These are phyloP conservation scores for Dendrolimus pini DNA, from an alignment of 2,888 invertebrate species.

Conservation along the genomic window DNA sequence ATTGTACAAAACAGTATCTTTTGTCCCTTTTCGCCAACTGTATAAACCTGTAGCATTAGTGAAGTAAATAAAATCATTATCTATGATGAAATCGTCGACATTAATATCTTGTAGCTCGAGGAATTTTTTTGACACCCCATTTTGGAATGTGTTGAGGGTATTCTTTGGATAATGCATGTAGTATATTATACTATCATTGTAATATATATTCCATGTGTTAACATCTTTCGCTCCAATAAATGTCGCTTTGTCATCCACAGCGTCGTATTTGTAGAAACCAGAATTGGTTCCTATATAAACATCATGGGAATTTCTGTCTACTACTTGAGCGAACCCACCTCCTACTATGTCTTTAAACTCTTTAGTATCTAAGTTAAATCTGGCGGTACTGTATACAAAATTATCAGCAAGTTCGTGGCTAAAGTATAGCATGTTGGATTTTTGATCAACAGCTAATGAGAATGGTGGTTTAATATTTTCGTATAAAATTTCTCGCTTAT, in stretches of 20 bases:
- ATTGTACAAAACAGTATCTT: conserved; percentile 31
- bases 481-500: conserved; percentile 39
- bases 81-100: conserved; percentile 50
- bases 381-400: conserved; percentile 35
- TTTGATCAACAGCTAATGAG: conserved; percentile 42
- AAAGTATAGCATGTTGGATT: conserved; percentile 46
- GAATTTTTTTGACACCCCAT: conserved; percentile 34
- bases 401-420: conserved; percentile 36
- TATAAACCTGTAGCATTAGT: conserved; percentile 49
- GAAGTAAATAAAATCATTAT: conserved; percentile 42
- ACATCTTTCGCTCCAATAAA: conserved; percentile 29
- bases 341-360: conserved; percentile 37
- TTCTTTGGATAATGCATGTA: conserved; percentile 47
- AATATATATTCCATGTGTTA: conserved; percentile 49
- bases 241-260: conserved; percentile 33
- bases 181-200: conserved; percentile 39
- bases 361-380: conserved; percentile 42
- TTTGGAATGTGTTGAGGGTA: conserved; percentile 34
- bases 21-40: conserved; percentile 40
- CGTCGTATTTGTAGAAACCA: conserved; percentile 52
- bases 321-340: conserved; percentile 50
- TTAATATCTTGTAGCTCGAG: conserved; percentile 53
- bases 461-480: conserved; percentile 44
- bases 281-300: conserved; percentile 52
- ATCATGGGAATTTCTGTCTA: conserved; percentile 39